Evolutionary conservation across 2,797 vertebrate genomes (phyloP).

Genomic region (Sylvilagus floridanus): DNA sequence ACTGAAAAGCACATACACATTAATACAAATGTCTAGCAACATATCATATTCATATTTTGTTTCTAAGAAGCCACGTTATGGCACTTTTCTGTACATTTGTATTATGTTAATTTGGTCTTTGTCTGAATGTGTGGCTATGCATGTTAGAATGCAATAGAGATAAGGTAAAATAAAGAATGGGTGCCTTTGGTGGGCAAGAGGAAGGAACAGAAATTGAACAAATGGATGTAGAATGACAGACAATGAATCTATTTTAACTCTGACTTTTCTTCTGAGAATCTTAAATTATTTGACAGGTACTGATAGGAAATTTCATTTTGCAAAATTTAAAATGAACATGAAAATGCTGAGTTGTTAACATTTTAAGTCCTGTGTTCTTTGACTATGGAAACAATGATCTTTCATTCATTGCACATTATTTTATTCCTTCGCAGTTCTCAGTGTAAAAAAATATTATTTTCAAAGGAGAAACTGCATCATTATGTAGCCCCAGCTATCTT

Average conservation of each 20-base stretch:
- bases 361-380: background rate
- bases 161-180: background rate
- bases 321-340: conserved; percentile 21
- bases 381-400: background rate
- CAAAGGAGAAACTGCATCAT: background rate
- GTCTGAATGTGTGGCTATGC: background rate
- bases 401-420: background rate
- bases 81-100: conserved; percentile 8
- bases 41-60: background rate
- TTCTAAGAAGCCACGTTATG: background rate
- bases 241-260: background rate
- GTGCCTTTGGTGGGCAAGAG: background rate
- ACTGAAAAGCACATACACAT: background rate
- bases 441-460: background rate
- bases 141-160: background rate
- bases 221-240: background rate
- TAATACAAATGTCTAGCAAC: background rate
- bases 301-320: background rate
- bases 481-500: background rate
- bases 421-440: background rate
- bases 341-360: background rate
- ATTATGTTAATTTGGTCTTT: conserved; percentile 30
- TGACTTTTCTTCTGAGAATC: background rate
- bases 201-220: background rate
- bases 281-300: background rate